Conservation (phyloP, 2,797 vertebrate genomes). For the Oreochromis grahami region DNA sequence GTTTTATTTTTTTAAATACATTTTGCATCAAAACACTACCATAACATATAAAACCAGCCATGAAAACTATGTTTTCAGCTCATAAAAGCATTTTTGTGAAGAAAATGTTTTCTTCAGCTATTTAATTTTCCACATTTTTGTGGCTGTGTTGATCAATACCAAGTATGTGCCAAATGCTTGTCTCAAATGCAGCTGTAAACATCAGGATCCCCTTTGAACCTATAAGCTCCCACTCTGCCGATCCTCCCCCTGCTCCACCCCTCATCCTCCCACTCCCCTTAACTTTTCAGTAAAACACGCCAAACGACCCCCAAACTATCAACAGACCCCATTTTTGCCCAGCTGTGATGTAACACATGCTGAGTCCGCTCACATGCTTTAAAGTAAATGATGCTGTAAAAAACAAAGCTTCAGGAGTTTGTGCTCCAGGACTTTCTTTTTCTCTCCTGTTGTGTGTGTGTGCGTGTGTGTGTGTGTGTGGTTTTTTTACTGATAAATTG, state of each 20-base stretch:
- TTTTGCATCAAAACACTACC: background rate
- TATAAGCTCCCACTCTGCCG: conserved; percentile 53
- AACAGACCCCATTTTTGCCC: background rate
- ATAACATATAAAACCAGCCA: background rate
- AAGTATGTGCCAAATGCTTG: conserved; percentile 23
- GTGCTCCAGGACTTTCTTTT: background rate
- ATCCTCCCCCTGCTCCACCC: conserved; percentile 72
- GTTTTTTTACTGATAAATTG: background rate
- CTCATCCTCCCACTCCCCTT: background rate
- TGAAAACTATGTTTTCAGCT: background rate
- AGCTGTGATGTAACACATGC: background rate
- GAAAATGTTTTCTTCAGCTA: background rate
- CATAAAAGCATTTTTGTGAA: background rate
- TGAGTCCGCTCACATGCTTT: background rate
- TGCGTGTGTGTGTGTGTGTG: background rate
- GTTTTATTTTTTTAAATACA: background rate
- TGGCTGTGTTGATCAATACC: conserved; percentile 24
- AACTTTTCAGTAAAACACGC: background rate
- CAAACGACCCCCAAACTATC: background rate
- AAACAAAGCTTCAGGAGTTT: background rate
- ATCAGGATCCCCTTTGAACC: conserved; percentile 50
- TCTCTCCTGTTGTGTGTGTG: background rate
- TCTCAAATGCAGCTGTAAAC: conserved; percentile 37
- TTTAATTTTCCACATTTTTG: background rate
- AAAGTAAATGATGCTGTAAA: background rate